Evolutionary conservation across 92 coral and sea anemone species (phyloP).

Genomic region (Palythoa grandiflora): DNA sequence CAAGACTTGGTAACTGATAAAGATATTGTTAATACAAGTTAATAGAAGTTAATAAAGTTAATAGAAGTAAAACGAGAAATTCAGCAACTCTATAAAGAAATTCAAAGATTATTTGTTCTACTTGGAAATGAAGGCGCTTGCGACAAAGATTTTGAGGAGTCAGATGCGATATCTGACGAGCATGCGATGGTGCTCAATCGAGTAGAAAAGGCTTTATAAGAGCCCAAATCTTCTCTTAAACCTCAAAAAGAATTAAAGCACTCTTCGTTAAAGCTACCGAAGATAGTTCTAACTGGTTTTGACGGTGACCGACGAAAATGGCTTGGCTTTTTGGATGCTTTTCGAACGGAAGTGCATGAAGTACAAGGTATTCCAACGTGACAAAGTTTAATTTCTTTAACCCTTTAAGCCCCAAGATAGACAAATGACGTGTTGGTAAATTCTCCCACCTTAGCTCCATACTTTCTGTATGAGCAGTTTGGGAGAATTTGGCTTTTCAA

Average conservation of each 20-base stretch:
- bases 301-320: conserved; percentile 43
- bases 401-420: too few relatives aligned
- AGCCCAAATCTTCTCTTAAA: background rate
- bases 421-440: too few relatives aligned
- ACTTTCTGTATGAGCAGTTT: too few relatives aligned
- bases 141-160: conserved; percentile 48
- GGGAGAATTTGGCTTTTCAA: too few relatives aligned
- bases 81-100: conserved; percentile 52
- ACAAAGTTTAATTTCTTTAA: conserved; percentile 58
- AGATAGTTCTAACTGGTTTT: conserved; percentile 46
- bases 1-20: conserved; percentile 21
- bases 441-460: too few relatives aligned
- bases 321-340: conserved; percentile 63
- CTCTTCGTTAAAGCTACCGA: conserved; percentile 57
- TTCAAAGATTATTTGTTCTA: conserved; percentile 38
- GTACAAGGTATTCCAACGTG: conserved; percentile 50
- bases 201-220: conserved; percentile 24
- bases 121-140: conserved; percentile 44
- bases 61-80: conserved; percentile 39
- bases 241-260: conserved; percentile 54
- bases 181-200: conserved; percentile 52
- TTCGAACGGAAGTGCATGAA: conserved; percentile 45
- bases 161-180: conserved; percentile 47
- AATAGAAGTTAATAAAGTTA: conserved; percentile 13
- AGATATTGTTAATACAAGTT: conserved; percentile 6